phyloP scores from a whole-genome alignment of 2,113 vertebrate species.

The Eubucco bourcierii region DNA sequence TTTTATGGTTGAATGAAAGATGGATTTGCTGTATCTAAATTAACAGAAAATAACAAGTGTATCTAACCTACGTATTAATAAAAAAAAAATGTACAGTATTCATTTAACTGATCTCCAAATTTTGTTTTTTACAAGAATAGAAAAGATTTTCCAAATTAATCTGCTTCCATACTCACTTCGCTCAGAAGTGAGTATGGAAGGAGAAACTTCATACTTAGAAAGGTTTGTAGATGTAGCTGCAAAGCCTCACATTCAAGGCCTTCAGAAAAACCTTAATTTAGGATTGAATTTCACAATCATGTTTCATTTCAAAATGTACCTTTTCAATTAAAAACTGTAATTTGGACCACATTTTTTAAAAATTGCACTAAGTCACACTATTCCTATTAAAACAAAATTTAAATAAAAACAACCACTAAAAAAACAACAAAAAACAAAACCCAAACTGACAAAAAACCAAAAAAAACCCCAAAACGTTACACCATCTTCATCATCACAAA shows the following conservation, averaged over 20 bases:
- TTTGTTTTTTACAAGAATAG: not conserved
- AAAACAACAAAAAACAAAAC: too few relatives aligned
- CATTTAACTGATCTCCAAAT: not conserved
- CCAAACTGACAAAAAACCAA: too few relatives aligned
- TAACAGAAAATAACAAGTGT: not conserved
- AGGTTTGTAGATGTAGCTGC: not conserved
- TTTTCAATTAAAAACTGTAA: not conserved
- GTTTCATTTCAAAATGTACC: not conserved
- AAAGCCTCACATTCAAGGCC: not conserved
- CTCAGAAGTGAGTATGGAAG: not conserved
- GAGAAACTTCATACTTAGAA: not conserved
- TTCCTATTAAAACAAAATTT: not conserved
- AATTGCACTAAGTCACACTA: not conserved
- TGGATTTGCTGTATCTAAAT: not conserved
- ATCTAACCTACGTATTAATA: not conserved
- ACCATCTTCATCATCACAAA: not conserved
- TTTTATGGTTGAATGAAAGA: not conserved
- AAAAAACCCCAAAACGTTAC: too few relatives aligned
- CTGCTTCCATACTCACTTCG: not conserved
- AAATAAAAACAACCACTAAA: too few relatives aligned
- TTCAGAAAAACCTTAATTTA: not conserved
- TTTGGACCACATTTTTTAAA: not conserved
- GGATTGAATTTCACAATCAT: not conserved
- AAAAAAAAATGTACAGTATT: not conserved
- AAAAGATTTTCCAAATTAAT: not conserved